These are phyloP conservation scores for Avahi laniger DNA, from an alignment of 2,797 vertebrate genomes.

Conservation along the genomic window DNA sequence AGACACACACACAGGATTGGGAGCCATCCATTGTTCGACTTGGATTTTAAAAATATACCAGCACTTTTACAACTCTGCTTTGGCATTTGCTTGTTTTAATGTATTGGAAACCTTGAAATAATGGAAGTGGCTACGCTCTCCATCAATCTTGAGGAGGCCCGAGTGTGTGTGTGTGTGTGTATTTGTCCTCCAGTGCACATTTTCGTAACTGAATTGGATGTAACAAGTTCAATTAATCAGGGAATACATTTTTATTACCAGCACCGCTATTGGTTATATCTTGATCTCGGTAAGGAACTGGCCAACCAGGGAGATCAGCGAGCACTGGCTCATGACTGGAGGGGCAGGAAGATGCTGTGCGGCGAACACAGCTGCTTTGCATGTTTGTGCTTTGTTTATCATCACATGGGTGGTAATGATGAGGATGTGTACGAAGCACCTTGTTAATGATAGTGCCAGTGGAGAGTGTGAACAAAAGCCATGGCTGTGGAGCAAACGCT, in stretches of 20 bases:
- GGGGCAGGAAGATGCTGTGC: not conserved
- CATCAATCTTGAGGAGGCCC: not conserved
- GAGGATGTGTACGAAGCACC: not conserved
- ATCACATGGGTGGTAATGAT: not conserved
- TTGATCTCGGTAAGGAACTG: constrained; percentile 2
- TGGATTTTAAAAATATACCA: not conserved
- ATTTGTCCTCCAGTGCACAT: not conserved
- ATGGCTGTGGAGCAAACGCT: not conserved
- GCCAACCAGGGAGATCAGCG: not conserved
- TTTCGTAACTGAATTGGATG: not conserved
- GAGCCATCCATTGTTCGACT: not conserved
- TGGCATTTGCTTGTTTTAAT: not conserved
- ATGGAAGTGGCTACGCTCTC: not conserved
- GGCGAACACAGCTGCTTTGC: not conserved
- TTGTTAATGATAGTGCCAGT: not conserved
- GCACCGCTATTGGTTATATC: not conserved
- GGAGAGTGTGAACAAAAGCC: constrained; percentile 1
- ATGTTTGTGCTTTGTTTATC: not conserved
- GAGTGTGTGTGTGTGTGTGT: not conserved
- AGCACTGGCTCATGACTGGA: not conserved
- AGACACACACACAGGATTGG: not conserved
- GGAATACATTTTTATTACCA: constrained; percentile 31
- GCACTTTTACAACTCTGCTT: not conserved
- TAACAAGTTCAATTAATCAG: constrained; percentile 13
- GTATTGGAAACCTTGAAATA: not conserved